Evolutionary conservation across 2,888 invertebrate genomes (phyloP).

Genomic region (Drosophila buzzatii): DNA sequence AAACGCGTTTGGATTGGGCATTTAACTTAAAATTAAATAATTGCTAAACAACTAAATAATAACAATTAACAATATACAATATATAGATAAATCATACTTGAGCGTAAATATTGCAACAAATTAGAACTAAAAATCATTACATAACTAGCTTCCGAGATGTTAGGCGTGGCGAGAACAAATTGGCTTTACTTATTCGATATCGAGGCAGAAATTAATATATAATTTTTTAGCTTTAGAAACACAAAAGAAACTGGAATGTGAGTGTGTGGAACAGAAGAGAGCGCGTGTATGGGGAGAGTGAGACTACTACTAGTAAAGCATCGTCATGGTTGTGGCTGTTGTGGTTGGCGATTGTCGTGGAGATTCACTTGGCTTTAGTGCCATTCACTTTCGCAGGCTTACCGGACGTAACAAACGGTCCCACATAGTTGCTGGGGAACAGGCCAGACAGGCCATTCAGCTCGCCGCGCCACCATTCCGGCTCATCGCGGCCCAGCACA

Average conservation of each 20-base stretch:
- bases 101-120: slow-evolving; percentile 70
- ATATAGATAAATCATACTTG: slow-evolving; percentile 41
- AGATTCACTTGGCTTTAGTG: slow-evolving; percentile 77
- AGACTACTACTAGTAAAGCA: slow-evolving; percentile 46
- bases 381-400: slow-evolving; percentile 81
- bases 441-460: slow-evolving; percentile 94
- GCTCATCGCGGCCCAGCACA: slow-evolving; percentile 95
- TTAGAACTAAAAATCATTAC: slow-evolving; percentile 46
- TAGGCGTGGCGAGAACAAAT: slow-evolving; percentile 53
- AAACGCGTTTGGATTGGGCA: slow-evolving; percentile 21
- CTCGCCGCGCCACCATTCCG: slow-evolving; percentile 99
- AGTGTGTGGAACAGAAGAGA: slow-evolving; percentile 19
- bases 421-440: slow-evolving; percentile 98
- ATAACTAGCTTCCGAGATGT: slow-evolving; percentile 23
- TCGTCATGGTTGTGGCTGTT: slow-evolving; percentile 51
- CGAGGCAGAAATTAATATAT: slow-evolving; percentile 13
- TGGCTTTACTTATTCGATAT: slow-evolving; percentile 67
- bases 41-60: slow-evolving; percentile 71
- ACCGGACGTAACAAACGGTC: slow-evolving; percentile 87
- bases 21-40: slow-evolving; percentile 64
- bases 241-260: slow-evolving; percentile 45
- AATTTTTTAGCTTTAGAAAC: slow-evolving; percentile 18
- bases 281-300: slow-evolving; percentile 26
- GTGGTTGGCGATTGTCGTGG: slow-evolving; percentile 26
- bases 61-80: slow-evolving; percentile 65